Base-by-base conservation (phyloP, 2,888 invertebrate species). In the Cynaeus angustus region DNA sequence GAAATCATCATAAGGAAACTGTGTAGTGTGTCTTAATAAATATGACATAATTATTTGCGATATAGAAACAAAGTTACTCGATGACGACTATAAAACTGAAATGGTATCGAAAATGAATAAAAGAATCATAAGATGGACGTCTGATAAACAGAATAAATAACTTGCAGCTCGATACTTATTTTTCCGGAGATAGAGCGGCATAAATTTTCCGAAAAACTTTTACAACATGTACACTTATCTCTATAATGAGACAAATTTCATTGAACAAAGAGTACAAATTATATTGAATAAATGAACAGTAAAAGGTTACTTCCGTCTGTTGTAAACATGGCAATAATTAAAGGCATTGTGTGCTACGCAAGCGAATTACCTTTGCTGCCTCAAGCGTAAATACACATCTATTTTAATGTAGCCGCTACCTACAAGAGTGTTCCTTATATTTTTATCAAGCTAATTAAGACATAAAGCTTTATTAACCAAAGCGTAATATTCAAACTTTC, bases 311-410 rank as follows among this genome's bases (percentile, higher is more conserved):
- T 67, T 56, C 48, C 28, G 59, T 38, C 21, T 30, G 52, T 43
- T 59, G 67, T 67, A 67, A 67, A 67, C 59, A 67, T 30, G 30
- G 59, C 46, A 67, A 58, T 67, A 59, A 67, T 67, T 59, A 67
- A 59, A 52, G 67, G 59, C 58, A 67, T 67, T 67, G 59, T 67
- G 59, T 59, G 67, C 38, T 67, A 67, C 67, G 26, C 52, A 67
- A 67, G 59, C 46, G 59, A 67, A 59, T 67, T 59, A 59, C 67
- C 59, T 50, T 30, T 50, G 59, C 50, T 26, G 43, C 52, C 59
- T 59, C 67, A 48, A 30, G 59, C 41, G 59, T 59, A 67, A 67
- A 67, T 67, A 67, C 58, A 67, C 66, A 67, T 67, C 59, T 59
- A 67, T 67, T 67, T 67, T 59, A 67, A 58, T 67, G 66, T 59